Evolutionary conservation across 2,888 invertebrate genomes (phyloP).

Genomic region (Cheilosia variabilis): DNA sequence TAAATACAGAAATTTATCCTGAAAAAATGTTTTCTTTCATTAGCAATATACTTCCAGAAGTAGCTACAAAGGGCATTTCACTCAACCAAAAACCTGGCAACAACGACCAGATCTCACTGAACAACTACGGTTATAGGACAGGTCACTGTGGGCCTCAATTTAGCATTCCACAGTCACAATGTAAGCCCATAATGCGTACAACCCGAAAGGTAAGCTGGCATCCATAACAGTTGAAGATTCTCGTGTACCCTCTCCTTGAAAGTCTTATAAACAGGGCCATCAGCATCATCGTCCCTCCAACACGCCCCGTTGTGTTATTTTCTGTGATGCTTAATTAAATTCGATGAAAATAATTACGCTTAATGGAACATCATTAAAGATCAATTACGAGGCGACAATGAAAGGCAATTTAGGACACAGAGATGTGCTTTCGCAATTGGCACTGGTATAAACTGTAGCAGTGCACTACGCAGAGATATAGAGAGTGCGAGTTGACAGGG

Average conservation of each 20-base stretch:
- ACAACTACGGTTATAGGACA: too few species aligned
- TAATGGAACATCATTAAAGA: constrained; percentile 67
- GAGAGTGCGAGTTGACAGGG: too few species aligned
- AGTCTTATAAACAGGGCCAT: not conserved
- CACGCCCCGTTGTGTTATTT: constrained; percentile 7
- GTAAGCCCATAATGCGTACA: not conserved
- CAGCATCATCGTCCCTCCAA: not conserved
- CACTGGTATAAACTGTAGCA: not conserved
- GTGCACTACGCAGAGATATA: not conserved
- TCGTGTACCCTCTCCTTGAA: not conserved
- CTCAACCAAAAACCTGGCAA: too few species aligned
- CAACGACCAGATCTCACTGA: too few species aligned
- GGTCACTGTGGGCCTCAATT: not conserved
- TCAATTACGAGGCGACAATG: constrained; percentile 67
- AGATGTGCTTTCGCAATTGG: constrained; percentile 40
- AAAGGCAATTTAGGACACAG: constrained; percentile 40
- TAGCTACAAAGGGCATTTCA: too few species aligned
- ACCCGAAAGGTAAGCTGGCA: not conserved
- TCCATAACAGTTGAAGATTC: constrained; percentile 7
- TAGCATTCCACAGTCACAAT: not conserved
- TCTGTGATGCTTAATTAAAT: constrained; percentile 52
- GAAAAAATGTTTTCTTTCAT: too few species aligned
- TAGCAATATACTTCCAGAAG: too few species aligned
- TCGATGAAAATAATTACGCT: constrained; percentile 68
- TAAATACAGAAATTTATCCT: too few species aligned